Evolutionary conservation across 2,113 vertebrate genomes (phyloP).

Genomic region (Abramis brama): DNA sequence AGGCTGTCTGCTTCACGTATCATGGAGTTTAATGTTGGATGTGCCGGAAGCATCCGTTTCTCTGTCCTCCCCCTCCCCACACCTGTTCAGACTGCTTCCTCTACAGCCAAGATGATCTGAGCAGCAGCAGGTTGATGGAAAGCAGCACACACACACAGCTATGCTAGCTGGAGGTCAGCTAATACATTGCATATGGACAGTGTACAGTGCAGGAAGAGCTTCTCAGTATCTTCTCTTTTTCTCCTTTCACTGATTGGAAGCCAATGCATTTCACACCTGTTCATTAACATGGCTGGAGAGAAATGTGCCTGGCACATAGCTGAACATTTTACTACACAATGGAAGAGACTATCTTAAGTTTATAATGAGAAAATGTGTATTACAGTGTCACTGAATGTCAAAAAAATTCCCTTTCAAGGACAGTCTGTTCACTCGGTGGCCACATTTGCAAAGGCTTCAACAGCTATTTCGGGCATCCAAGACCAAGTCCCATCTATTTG

Average conservation of each 20-base stretch:
- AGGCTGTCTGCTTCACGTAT: slow-evolving; percentile 36
- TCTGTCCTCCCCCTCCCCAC: slow-evolving; percentile 50
- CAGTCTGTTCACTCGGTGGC: too few relatives aligned
- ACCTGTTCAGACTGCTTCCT: slow-evolving; percentile 55
- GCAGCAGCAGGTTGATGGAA: slow-evolving; percentile 51
- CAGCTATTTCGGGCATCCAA: too few relatives aligned
- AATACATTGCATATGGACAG: slow-evolving; percentile 40
- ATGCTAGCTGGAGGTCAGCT: background rate
- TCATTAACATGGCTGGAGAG: slow-evolving; percentile 15
- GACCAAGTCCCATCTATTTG: too few relatives aligned
- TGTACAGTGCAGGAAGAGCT: background rate
- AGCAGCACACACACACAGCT: slow-evolving; percentile 41
- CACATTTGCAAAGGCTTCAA: too few relatives aligned
- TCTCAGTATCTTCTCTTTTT: slow-evolving; percentile 2
- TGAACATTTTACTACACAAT: slow-evolving; percentile 2
- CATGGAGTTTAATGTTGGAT: slow-evolving; percentile 49
- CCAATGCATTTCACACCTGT: slow-evolving; percentile 38
- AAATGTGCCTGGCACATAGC: slow-evolving; percentile 16
- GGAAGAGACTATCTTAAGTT: slow-evolving; percentile 17
- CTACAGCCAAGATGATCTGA: slow-evolving; percentile 40
- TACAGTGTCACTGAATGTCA: background rate
- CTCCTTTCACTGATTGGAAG: background rate
- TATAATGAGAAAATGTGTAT: background rate
- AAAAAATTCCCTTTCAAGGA: too few relatives aligned
- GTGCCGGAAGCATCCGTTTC: slow-evolving; percentile 40